Base-by-base conservation (phyloP, 1,140 invertebrate species). In the Drosophila persimilis region DNA sequence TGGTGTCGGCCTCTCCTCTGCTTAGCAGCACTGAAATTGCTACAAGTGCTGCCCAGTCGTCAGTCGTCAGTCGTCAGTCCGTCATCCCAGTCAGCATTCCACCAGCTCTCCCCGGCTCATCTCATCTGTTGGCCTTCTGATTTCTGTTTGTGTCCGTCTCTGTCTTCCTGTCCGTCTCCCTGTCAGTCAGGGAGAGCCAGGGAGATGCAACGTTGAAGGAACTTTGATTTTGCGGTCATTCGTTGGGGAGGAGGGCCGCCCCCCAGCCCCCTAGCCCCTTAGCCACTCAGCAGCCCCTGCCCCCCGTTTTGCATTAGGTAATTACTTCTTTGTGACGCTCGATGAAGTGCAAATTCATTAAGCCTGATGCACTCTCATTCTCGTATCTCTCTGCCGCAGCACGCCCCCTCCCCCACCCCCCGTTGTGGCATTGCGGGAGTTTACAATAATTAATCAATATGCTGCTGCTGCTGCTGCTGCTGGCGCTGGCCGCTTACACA, bases 301-400 rank as follows among this genome's bases (percentile, higher is more conserved):
- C 24, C 20, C 20, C 55, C 44, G 41, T 58, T 50, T 56, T 83
- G 73, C 81, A 86, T 85, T 85, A 85, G 84, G 81, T 85, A 85
- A 85, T 85, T 85, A 85, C 81, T 86, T 73, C 83, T 77, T 81
- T 85, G 81, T 86, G 81, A 51, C 50, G 50, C 54, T 50, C 67
- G 77, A 67, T 63, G 73, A 86, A 85, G 77, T 85, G 81, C 77
- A 86, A 75, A 81, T 77, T 81, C 81, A 86, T 86, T 86, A 70
- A 50, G 84, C 67, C 35, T 86, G 73, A 65, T 86, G 80, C 67
- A 80, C 62, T 59, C 20, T 45, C 22, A 17, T n/a, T n/a, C 24
- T 24, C 20, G 20, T 20, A 20, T 20, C 39, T 17, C 17, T n/a
- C 15, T 39, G n/a, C 35, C 57, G 11, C 26, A 15, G 2, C 20